A percentile compares a stretch with the other conserved stretches of the same genome.
These are phyloP conservation scores for Metalampra italica DNA, from an alignment of 2,888 invertebrate genomes.

Conservation along the genomic window DNA sequence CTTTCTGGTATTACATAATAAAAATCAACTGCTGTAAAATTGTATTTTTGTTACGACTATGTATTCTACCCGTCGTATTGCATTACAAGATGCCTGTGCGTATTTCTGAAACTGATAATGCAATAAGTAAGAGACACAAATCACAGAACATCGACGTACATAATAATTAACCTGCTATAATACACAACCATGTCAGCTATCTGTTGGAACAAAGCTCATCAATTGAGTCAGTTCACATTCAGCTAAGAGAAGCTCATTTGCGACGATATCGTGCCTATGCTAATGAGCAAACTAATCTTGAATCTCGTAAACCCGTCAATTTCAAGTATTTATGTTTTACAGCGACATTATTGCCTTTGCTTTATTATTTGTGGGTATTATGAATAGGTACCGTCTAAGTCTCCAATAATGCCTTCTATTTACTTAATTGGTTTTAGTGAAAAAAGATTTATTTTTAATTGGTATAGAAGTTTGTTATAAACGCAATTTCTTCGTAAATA, in stretches of 20 bases:
- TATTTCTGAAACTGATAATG: background rate
- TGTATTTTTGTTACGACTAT: too few relatives aligned
- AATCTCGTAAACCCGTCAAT: conserved; percentile 44
- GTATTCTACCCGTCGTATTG: too few relatives aligned
- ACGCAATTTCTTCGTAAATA: background rate
- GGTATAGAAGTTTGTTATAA: too few relatives aligned
- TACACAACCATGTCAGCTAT: background rate
- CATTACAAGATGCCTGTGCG: too few relatives aligned
- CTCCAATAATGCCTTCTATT: too few relatives aligned
- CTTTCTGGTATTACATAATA: too few relatives aligned
- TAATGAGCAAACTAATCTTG: conserved; percentile 57
- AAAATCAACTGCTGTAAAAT: too few relatives aligned
- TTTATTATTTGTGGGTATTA: background rate
- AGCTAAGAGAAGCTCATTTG: conserved; percentile 23
- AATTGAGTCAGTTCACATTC: conserved; percentile 18
- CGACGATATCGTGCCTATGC: conserved; percentile 54
- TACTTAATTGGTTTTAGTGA: too few relatives aligned
- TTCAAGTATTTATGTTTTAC: conserved; percentile 22
- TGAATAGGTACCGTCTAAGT: background rate
- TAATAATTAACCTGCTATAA: conserved; percentile 30
- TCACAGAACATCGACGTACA: conserved; percentile 24
- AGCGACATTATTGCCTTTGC: conserved; percentile 20
- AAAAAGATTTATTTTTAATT: too few relatives aligned
- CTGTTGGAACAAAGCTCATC: conserved; percentile 30
- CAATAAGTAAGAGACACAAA: conserved; percentile 20